Evolutionary conservation across 1,140 invertebrate genomes (phyloP).

Genomic region (Drosophila bifasciata): DNA sequence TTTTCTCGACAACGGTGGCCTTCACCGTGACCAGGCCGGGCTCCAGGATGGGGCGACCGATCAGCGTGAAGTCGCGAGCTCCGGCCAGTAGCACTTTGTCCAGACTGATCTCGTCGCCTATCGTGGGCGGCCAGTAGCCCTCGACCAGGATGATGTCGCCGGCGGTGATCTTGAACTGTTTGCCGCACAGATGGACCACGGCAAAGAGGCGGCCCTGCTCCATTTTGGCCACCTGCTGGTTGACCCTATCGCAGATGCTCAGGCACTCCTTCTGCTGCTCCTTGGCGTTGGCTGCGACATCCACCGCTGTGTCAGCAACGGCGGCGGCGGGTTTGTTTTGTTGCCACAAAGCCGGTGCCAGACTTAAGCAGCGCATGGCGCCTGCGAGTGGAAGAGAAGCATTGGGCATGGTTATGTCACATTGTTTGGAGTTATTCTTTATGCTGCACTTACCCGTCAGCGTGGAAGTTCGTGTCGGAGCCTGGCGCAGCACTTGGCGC

Average conservation of each 20-base stretch:
- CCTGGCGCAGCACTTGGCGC: slow-evolving; percentile 39
- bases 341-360: slow-evolving; percentile 56
- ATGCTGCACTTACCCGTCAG: slow-evolving; percentile 28
- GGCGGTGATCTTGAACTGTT: slow-evolving; percentile 94
- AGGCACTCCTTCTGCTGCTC: slow-evolving; percentile 67
- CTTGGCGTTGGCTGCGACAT: slow-evolving; percentile 39
- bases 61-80: slow-evolving; percentile 92
- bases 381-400: slow-evolving; percentile 29
- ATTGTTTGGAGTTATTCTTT: slow-evolving; percentile 1
- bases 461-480: slow-evolving; percentile 23
- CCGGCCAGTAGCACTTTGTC: slow-evolving; percentile 95
- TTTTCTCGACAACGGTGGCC: slow-evolving; percentile 95
- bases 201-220: slow-evolving; percentile 92
- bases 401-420: slow-evolving; percentile 62
- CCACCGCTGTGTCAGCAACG: background rate
- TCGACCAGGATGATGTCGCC: slow-evolving; percentile 94
- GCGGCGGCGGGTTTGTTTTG: slow-evolving; percentile 52
- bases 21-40: slow-evolving; percentile 90
- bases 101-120: slow-evolving; percentile 92
- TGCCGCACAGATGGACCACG: slow-evolving; percentile 91
- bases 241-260: slow-evolving; percentile 86
- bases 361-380: slow-evolving; percentile 66
- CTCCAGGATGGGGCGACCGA: slow-evolving; percentile 93
- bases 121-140: slow-evolving; percentile 92
- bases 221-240: slow-evolving; percentile 85